Conservation (phyloP, 2,888 invertebrate species). For the Metalampra italica region DNA sequence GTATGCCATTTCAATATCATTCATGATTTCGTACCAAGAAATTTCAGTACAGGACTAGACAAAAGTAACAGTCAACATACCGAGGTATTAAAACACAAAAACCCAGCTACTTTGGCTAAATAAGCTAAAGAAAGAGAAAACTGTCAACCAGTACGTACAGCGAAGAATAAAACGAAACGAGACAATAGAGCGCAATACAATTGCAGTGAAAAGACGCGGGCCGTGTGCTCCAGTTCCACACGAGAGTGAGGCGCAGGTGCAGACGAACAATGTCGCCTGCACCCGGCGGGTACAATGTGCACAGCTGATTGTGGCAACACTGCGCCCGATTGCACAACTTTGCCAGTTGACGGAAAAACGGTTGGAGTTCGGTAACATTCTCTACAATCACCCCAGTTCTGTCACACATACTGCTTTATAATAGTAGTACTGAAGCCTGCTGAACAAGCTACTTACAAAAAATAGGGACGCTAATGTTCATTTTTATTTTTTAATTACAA, state of each 20-base stretch:
- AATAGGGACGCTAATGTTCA: too few relatives aligned
- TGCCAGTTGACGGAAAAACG: constrained; percentile 31
- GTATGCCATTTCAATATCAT: too few relatives aligned
- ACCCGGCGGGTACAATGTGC: constrained; percentile 40
- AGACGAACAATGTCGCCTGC: constrained; percentile 43
- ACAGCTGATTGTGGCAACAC: constrained; percentile 25
- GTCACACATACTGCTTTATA: too few relatives aligned
- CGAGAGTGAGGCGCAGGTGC: constrained; percentile 65
- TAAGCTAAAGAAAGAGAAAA: constrained; percentile 44
- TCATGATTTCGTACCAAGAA: too few relatives aligned
- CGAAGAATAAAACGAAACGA: constrained; percentile 60
- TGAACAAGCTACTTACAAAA: too few relatives aligned
- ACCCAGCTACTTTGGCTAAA: constrained; percentile 1
- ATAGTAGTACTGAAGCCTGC: too few relatives aligned
- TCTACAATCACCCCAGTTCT: constrained; percentile 1
- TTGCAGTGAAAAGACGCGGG: constrained; percentile 69
- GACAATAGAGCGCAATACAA: constrained; percentile 69
- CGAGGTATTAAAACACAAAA: too few relatives aligned
- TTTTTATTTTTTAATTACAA: too few relatives aligned
- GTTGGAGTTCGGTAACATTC: constrained; percentile 11
- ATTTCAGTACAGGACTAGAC: too few relatives aligned
- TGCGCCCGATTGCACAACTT: constrained; percentile 32
- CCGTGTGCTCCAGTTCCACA: constrained; percentile 65
- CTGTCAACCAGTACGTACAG: constrained; percentile 41
- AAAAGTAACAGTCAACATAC: too few relatives aligned